Evolutionary conservation across 2,797 vertebrate genomes (phyloP), one percentile per base, ranked within the genome.

Genomic region (Peromyscus attwateri): DNA sequence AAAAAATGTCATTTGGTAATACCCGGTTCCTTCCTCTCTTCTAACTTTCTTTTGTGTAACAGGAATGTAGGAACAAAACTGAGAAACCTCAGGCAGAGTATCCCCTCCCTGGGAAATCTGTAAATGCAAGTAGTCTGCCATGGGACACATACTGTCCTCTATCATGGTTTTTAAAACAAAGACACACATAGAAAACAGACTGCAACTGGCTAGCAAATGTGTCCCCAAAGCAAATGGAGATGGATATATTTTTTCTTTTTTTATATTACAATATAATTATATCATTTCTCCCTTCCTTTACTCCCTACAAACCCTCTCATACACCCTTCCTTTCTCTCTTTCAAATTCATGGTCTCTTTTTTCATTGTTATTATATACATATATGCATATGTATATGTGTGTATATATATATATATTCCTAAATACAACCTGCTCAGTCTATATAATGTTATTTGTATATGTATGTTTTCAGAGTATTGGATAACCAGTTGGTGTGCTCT

Each of bases 21-120:
- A 37, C 3, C 66, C 16, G 79, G 6, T 27, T 95, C n/a, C 27
- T 92, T 92, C 84, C 46, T 83, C 6, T 87, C 71, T 70, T 83
- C n/a, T 64, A 64, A 43, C 16, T 37, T 46, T 68, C 9, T 37
- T 46, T 85, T 31, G 10, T 55, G 6, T 49, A 83, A 94, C 19
- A 80, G n/a, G 95, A 96, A 91, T 40, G 31, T 8, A 52, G 70
- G 40, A 40, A 60, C 29, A 88, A 89, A 93, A 85, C 60, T 5
- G 52, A 90, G 4, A 27, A 66, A 55, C 62, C 70, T 91, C n/a
- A 55, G 2, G 27, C 16, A 14, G 6, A 68, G 46, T 27, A 17
- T 68, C 34, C 64, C 70, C 10, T 81, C 79, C 77, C 66, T 73
- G 75, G 17, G 11, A 34, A 91, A 27, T 4, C 43, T 2, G 29